Base-by-base conservation (phyloP, 2,888 invertebrate genomes). In the Alitta virens region DNA sequence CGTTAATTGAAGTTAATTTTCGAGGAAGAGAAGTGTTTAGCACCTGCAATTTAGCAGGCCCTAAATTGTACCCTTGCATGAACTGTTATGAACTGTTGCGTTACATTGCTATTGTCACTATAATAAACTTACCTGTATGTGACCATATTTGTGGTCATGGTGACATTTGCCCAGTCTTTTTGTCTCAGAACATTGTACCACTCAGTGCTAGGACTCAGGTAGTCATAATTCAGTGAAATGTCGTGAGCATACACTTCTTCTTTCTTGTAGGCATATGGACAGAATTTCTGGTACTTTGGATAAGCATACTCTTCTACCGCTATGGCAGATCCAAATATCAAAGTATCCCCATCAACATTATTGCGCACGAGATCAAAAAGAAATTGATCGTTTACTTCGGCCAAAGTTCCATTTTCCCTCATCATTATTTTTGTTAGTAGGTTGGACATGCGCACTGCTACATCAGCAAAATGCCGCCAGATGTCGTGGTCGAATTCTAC, bases 181-280 rank as follows among this genome's bases (percentile, higher is more conserved):
- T 65, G 33, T 53, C 70, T 68, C 23, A 75, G 64, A 1, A 56
- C 67, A 62, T 72, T 64, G 56, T 77, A 78, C 78, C 78, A 78
- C 59, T 76, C 75, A 3, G 77, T 75, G n/a, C 59, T 66, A 14
- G 65, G 67, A 26, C 64, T 63, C 12, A 69, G 67, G 61, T 78
- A 78, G 63, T 77, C 65, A 62, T 78, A 78, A 58, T 70, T 71
- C 33, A 71, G 63, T 21, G 76, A 71, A 5, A 78, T 66, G 56
- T 78, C 77, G 60, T 75, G 75, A 1, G 75, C 68, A 16, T 64
- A 63, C 5, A 77, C 72, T 0, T 54, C 51, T 3, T 63, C 64
- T 43, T 72, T 70, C 60, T 70, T 69, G 68, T 69, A 75, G 16
- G 77, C 76, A 60, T 78, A 78, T 0, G 78, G 78, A 63, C 74